Percentiles rank a stretch among this genome's conserved stretches.
Evolutionary conservation across 2,888 invertebrate genomes (phyloP).

Genomic region (Harpalus rubripes): DNA sequence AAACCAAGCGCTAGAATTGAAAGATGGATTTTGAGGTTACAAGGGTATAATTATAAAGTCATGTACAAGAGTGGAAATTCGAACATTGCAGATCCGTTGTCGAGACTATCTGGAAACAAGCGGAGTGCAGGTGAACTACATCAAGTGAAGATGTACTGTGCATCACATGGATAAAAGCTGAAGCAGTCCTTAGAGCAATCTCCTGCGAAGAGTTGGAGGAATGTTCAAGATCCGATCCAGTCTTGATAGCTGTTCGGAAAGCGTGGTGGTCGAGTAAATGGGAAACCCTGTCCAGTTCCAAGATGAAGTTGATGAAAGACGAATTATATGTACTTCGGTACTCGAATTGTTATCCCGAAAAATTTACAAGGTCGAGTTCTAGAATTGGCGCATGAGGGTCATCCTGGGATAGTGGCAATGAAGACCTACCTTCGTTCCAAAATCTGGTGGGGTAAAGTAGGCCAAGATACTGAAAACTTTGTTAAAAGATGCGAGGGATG

Average conservation of each 20-base stretch:
- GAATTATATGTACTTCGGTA: slow-evolving; percentile 5
- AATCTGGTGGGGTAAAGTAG: slow-evolving; percentile 70
- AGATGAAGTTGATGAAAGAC: not conserved
- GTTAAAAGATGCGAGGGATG: slow-evolving; percentile 69
- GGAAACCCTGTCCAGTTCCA: not conserved
- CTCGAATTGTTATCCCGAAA: slow-evolving; percentile 62
- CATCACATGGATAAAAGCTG: too few species aligned
- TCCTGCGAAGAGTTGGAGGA: not conserved
- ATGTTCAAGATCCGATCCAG: not conserved
- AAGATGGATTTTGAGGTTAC: slow-evolving; percentile 15
- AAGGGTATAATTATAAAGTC: not conserved
- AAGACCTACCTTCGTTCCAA: slow-evolving; percentile 67
- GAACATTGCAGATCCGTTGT: slow-evolving; percentile 13
- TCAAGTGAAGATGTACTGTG: not conserved
- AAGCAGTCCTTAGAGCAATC: not conserved
- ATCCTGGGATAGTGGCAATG: slow-evolving; percentile 66
- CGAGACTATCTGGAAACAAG: not conserved
- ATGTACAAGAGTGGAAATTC: not conserved
- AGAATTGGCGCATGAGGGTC: slow-evolving; percentile 67
- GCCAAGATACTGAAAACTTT: slow-evolving; percentile 69
- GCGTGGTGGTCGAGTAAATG: not conserved
- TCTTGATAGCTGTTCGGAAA: not conserved
- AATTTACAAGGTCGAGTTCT: slow-evolving; percentile 23
- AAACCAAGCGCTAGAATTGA: slow-evolving; percentile 29
- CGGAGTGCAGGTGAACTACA: too few species aligned